Base-by-base conservation (phyloP, 2,888 invertebrate species). In the Dilophus febrilis region DNA sequence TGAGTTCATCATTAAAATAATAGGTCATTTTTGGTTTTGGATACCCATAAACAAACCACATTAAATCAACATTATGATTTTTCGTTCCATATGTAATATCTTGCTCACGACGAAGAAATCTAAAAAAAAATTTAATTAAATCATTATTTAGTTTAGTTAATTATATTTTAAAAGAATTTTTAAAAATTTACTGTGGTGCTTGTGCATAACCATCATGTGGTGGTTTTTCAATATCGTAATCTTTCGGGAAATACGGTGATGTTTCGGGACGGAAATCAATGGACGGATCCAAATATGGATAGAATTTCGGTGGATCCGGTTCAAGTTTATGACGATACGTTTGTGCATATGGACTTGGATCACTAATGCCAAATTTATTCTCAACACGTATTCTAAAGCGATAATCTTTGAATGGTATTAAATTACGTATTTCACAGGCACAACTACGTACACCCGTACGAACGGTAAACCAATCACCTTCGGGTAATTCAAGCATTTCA, bases 21-120 rank as follows among this genome's bases (percentile, higher is more conserved):
- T 85, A 95, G 4, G 74, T 73, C 74, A 95, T 83, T 57, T 78
- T 83, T 3, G 97, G 97, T 58, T 91, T 90, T 0, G 97, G 97
- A 64, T 91, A 92, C 0, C 94, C 95, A 56, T 90, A 88, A 12
- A 95, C 86, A 60, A 86, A 91, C 81, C 94, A 88, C 64, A 85
- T 84, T 40, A 98, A 66, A 54, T 81, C 87, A 13, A 79, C 77
- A 50, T 87, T 88, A 57, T 91, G 88, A 19, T 85, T 84, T 57
- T 90, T 88, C 8, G 91, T 83, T 1, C 91, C 95, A 57, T 91
- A 95, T 51, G 90, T 84, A 0, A 77, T 73, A 48, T 88, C 87
- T 49, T 80, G 69, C 53, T 88, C 88, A 51, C 84, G 83, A 1
- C 90, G 75, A 10, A 94, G 66, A 67, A 95, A 94, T 52, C 78